Percentiles rank a stretch among this genome's conserved stretches.
These are phyloP conservation scores for Lasioglossum villosulum DNA, from an alignment of 2,888 invertebrate genomes.

Conservation along the genomic window DNA sequence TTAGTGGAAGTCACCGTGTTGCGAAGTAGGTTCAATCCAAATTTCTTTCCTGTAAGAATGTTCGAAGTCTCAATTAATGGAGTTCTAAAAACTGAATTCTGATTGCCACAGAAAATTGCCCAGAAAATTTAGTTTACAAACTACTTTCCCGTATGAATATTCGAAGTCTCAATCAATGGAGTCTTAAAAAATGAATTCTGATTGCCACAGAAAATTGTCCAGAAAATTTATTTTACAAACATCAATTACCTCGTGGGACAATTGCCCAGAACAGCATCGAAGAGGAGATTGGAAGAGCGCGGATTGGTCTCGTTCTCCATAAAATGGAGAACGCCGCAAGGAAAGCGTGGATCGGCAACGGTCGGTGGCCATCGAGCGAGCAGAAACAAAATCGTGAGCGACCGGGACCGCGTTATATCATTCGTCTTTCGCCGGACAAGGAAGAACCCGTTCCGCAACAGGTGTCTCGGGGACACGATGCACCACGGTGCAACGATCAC, in stretches of 20 bases:
- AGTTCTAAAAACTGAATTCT: too few species aligned
- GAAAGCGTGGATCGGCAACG: neutral
- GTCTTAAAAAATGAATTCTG: too few species aligned
- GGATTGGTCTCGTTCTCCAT: neutral
- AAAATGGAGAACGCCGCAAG: neutral
- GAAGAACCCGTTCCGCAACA: conserved; percentile 59
- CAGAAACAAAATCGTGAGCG: conserved; percentile 18
- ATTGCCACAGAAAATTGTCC: too few species aligned
- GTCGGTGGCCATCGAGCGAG: neutral
- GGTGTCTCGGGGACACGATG: conserved; percentile 54
- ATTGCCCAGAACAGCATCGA: neutral
- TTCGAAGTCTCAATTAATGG: too few species aligned
- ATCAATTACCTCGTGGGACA: neutral
- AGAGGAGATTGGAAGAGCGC: neutral
- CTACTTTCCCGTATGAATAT: too few species aligned
- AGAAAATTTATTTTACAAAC: neutral
- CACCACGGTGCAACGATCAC: conserved; percentile 35
- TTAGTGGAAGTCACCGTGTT: too few species aligned
- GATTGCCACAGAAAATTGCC: too few species aligned
- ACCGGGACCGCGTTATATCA: conserved; percentile 44
- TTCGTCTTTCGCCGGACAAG: conserved; percentile 31
- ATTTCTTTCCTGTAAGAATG: too few species aligned
- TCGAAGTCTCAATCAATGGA: too few species aligned
- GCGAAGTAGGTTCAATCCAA: too few species aligned
- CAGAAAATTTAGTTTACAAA: too few species aligned